Base-by-base conservation (phyloP, 2,888 invertebrate genomes). In the Lasioglossum pauxillum region DNA sequence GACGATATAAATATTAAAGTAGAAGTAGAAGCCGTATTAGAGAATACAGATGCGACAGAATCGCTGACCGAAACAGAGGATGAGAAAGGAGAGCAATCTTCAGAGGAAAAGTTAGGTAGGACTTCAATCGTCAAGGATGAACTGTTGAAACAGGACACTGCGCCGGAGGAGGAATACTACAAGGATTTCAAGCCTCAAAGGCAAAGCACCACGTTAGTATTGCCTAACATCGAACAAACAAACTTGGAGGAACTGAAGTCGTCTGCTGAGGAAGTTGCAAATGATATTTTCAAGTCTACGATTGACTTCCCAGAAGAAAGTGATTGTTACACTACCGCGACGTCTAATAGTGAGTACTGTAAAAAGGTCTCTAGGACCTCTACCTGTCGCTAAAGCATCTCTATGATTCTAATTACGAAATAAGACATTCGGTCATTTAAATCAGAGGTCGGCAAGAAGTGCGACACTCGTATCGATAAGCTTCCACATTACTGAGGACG, bases 311-410 rank as follows among this genome's bases (percentile, higher is more conserved):
- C 90, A 16, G 93, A 93, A 60, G 94, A 94, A 19, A 88, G 44
- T 60, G 93, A 93, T 57, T 80, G 84, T 46, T 94, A 93, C 84
- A 88, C 93, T 80, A 93, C 88, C 75, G 93, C 95, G 44, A 91
- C 92, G 53, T 89, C 92, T 64, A 94, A 94, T 75, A 80, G 95
- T 94, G 84, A 92, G 92, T 90, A 49, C 44, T 27, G 27, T n/a
- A 41, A 35, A 4, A 35, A 53, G 53, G n/a, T n/a, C 23, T 23
- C 53, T n/a, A 23, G 53, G 3, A 53, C 23, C 8, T 53, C 2
- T 53, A 49, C 1, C 1, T 53, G 23, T 10, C 53, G 4, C 23
- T 53, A 8, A 2, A 53, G 10, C 3, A n/a, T 8, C 53, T 53
- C n/a, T 10, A n/a, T 23, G 23, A n/a, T 53, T n/a, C 3, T n/a